phyloP scores from a whole-genome alignment of 2,797 vertebrate genomes.

The Anableps anableps region DNA sequence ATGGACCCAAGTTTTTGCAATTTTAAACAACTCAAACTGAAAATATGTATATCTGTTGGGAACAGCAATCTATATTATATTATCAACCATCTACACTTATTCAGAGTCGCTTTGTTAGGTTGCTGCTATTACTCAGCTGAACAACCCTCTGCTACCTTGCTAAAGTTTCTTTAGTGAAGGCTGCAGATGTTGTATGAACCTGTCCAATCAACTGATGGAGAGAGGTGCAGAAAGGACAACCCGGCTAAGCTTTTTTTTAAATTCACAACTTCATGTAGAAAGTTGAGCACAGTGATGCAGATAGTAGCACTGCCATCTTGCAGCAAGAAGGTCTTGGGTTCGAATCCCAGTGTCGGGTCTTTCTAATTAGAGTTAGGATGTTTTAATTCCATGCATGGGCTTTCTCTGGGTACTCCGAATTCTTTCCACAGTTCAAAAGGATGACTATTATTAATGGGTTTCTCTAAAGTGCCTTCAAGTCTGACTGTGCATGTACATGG shows the following conservation, averaged over 20 bases:
- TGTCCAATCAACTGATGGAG: background rate
- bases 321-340: no score
- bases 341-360: no score
- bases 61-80: background rate
- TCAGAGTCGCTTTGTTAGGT: no score
- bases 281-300: background rate
- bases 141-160: no score
- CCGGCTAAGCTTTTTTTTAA: background rate
- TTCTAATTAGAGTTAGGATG: no score
- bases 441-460: background rate
- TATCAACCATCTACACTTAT: background rate
- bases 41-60: background rate
- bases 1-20: background rate
- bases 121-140: no score
- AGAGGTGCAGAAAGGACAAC: background rate
- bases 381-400: no score
- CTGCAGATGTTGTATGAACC: background rate
- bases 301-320: background rate
- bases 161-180: background rate
- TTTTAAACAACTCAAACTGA: background rate
- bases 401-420: background rate
- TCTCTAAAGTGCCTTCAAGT: no score
- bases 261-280: background rate
- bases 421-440: background rate
- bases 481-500: background rate